Evolutionary conservation across 2,113 vertebrate genomes (phyloP).

Genomic region (Nyctibius bracteatus): DNA sequence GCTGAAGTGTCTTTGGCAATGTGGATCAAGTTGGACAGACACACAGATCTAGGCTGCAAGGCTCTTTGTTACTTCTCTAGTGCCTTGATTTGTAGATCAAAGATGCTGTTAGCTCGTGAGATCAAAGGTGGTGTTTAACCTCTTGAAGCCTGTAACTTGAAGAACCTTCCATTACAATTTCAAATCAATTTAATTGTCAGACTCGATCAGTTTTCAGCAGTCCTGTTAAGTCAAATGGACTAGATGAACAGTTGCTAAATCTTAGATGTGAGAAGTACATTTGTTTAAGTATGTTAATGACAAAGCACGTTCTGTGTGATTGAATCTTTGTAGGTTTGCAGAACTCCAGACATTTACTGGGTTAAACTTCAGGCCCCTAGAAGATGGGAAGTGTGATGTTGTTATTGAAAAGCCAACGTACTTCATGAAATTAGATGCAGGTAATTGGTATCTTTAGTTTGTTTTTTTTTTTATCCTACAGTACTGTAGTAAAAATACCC

Average conservation of each 20-base stretch:
- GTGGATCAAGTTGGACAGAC: neutral
- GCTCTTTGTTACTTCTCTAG: neutral
- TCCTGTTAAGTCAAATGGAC: neutral
- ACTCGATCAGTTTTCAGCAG: neutral
- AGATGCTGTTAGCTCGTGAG: slow-evolving; percentile 20
- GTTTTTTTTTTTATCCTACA: neutral
- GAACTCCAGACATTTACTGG: slow-evolving; percentile 87
- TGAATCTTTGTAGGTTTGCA: slow-evolving; percentile 84
- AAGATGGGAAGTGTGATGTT: slow-evolving; percentile 85
- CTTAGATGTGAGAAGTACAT: neutral
- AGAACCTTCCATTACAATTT: slow-evolving; percentile 44
- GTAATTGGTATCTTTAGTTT: slow-evolving; percentile 61
- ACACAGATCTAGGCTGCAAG: neutral
- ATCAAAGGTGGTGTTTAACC: slow-evolving; percentile 66
- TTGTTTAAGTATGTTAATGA: neutral
- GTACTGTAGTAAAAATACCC: neutral
- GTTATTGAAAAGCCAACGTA: slow-evolving; percentile 88
- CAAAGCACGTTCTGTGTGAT: neutral
- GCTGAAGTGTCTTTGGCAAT: slow-evolving; percentile 15
- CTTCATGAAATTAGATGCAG: slow-evolving; percentile 98
- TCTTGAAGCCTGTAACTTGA: slow-evolving; percentile 38
- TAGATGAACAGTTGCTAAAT: neutral
- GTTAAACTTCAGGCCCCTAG: slow-evolving; percentile 80
- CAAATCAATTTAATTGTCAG: slow-evolving; percentile 40
- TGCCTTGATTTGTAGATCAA: slow-evolving; percentile 67